phyloP scores from a whole-genome alignment of 2,797 vertebrate genomes.

The Bovichtus variegatus region DNA sequence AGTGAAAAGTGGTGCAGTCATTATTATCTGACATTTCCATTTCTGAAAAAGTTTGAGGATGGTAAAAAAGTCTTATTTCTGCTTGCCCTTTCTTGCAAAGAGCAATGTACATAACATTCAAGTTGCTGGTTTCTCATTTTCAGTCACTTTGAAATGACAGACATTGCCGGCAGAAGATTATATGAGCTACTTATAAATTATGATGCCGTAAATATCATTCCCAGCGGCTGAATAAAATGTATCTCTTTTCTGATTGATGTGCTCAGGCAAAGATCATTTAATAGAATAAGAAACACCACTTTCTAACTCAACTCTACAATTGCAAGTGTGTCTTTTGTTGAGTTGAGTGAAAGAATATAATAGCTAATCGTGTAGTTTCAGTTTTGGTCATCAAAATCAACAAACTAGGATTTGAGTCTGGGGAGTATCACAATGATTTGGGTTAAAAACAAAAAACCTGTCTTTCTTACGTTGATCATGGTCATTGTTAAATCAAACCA shows the following conservation, averaged over 20 bases:
- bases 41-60: background rate
- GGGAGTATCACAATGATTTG: background rate
- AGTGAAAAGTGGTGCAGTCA: background rate
- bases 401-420: background rate
- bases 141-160: background rate
- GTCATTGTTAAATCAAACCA: background rate
- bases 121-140: background rate
- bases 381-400: background rate
- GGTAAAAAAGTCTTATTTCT: background rate
- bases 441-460: background rate
- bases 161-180: background rate
- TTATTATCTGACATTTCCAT: too few relatives aligned
- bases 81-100: background rate
- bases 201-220: background rate
- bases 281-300: background rate
- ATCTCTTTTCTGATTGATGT: background rate
- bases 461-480: background rate
- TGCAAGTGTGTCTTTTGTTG: background rate
- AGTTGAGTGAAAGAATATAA: background rate
- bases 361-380: background rate
- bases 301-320: background rate
- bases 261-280: background rate
- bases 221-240: background rate
- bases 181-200: background rate
- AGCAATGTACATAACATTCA: background rate